phyloP scores from a whole-genome alignment of 1,140 invertebrate species.

The Drosophila setifemur region DNA sequence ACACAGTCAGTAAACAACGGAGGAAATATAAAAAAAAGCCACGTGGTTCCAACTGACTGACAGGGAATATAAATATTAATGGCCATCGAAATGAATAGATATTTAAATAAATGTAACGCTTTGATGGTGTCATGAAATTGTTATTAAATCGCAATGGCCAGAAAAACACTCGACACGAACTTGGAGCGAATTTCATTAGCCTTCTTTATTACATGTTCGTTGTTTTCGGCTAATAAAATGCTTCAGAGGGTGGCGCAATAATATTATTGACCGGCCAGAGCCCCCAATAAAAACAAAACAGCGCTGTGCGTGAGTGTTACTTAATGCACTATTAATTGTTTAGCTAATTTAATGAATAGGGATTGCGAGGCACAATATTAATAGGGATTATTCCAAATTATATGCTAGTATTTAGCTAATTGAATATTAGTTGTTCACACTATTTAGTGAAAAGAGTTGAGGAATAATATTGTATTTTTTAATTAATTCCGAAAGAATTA shows the following conservation, averaged over 20 bases:
- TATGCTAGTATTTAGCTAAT: too few species aligned
- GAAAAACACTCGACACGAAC: slow-evolving; percentile 1
- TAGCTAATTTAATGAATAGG: background rate
- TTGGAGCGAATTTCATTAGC: slow-evolving; percentile 16
- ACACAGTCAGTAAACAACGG: slow-evolving; percentile 6
- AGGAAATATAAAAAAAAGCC: slow-evolving; percentile 6
- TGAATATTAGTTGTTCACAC: too few species aligned
- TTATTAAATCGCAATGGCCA: slow-evolving; percentile 56
- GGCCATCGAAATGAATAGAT: slow-evolving; percentile 24
- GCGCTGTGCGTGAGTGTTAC: background rate
- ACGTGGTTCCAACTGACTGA: slow-evolving; percentile 13
- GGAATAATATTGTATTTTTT: too few species aligned
- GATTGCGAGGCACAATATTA: background rate
- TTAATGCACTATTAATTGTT: background rate
- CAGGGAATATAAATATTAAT: slow-evolving; percentile 51
- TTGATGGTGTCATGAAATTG: slow-evolving; percentile 48
- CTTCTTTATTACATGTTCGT: slow-evolving; percentile 26
- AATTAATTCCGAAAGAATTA: too few species aligned
- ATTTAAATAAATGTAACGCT: slow-evolving; percentile 40
- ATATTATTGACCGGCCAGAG: slow-evolving; percentile 8
- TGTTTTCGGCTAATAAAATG: slow-evolving; percentile 50
- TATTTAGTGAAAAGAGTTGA: too few species aligned
- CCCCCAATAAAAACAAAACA: background rate
- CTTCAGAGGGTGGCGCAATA: slow-evolving; percentile 24
- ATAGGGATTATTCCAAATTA: too few species aligned